Base-by-base conservation (phyloP, 2,888 invertebrate genomes). In the Scaptomyza reducta region DNA sequence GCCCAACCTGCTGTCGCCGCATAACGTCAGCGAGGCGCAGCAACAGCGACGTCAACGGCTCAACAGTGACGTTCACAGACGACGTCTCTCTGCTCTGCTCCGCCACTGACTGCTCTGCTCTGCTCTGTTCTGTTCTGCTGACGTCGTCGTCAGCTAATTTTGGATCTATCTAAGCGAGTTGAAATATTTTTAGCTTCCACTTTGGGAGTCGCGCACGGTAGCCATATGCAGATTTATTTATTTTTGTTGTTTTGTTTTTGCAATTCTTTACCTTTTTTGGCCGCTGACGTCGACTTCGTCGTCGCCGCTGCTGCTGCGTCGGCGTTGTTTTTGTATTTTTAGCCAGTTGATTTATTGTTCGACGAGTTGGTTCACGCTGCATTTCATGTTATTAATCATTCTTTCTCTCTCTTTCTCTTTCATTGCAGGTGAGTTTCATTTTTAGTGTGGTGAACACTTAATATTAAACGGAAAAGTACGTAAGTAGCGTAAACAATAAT, bases 261-360 rank as follows among this genome's bases (percentile, higher is more conserved):
- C 82, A 87, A 85, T 87, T 87, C 87, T 85, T 82, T 76, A 86
- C 86, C 88, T 76, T 82, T 87, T 82, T 82, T 87, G 82, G 86
- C 73, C 49, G 65, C 31, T 54, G 35, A 16, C 74, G 55, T 51
- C 40, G 41, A 49, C 72, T 59, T 49, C 41, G 29, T 18, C 59
- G 40, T 27, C n/a, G n/a, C n/a, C n/a, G n/a, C n/a, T 7, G 27
- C 35, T 14, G n/a, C 16, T 29, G 38, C 38, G 31, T 27, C 41
- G 44, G 11, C 57, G 55, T 33, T 60, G 50, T 67, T 70, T 49
- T 64, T 84, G 66, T 84, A 81, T 85, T 69, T 87, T 87, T 87
- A 87, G 82, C 68, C 61, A 70, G 59, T 78, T 87, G 69, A 87
- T 87, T 82, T 78, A 87, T 87, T 78, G 85, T 82, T 70, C 72